Base-by-base conservation (phyloP, 2,888 invertebrate species). In the Thymelicus sylvestris region DNA sequence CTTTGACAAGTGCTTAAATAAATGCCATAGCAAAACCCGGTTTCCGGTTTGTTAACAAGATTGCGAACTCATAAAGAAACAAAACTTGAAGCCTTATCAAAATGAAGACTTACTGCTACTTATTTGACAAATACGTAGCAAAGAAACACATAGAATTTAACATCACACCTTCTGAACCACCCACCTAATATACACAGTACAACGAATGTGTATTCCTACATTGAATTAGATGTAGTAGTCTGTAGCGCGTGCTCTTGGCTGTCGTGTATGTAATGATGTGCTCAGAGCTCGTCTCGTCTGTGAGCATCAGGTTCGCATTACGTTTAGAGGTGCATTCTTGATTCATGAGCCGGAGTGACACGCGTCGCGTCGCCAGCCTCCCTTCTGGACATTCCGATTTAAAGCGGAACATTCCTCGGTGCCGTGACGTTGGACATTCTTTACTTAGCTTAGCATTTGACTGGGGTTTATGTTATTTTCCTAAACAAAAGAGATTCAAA, bases 331-430 rank as follows among this genome's bases (percentile, higher is more conserved):
- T 47, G 24, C 24, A 47, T 63, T 31, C 12, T 65, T 52, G 39
- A 38, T 64, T 64, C 64, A 38, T 15, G 47, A 48, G 39, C 19
- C n/a, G 52, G 15, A 64, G 52, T 39, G 64, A 52, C 39, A 19
- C 64, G 39, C 64, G 50, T 41, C 64, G 39, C 64, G 50, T 41
- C 15, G 39, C 12, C 52, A 59, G 59, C 6, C 31, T 38, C 59
- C 31, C 59, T 52, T 48, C 24, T 52, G 47, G 44, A 66, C 66
- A 59, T 66, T 66, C 66, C 38, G 15, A 44, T 44, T 12, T 66
- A 47, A 57, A 31, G 59, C 66, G 66, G 47, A 66, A 66, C 66
- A 59, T 59, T 66, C 59, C 47, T 47, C 59, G 47, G 57, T 66
- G 66, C 31, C 64, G 64, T 57, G 66, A 57, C 66, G 41, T 47